Evolutionary conservation across 1,140 invertebrate species (phyloP).

Genomic region (Rhagoletis zephyria): DNA sequence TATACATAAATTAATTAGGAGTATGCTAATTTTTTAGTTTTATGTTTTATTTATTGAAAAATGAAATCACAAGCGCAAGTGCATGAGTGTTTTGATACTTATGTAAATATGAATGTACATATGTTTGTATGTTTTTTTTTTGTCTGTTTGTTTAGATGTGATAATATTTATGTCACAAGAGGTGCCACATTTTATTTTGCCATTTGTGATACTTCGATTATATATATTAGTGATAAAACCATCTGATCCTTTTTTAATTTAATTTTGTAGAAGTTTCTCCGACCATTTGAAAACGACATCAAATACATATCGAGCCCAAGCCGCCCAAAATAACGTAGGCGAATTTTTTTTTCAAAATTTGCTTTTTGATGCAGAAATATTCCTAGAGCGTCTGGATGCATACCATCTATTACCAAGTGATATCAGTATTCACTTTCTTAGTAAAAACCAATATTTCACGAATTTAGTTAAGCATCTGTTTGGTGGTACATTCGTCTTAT

Average conservation of each 20-base stretch:
- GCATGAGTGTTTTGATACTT: neutral
- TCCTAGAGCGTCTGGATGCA: too few relatives aligned
- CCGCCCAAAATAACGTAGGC: too few relatives aligned
- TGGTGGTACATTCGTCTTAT: neutral
- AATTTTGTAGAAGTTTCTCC: too few relatives aligned
- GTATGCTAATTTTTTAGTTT: neutral
- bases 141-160: neutral
- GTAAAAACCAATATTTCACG: too few relatives aligned
- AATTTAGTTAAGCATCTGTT: neutral
- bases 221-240: too few relatives aligned
- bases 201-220: neutral
- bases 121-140: neutral
- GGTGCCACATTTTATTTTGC: conserved; percentile 13
- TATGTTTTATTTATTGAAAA: neutral
- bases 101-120: neutral
- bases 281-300: too few relatives aligned
- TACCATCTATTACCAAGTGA: too few relatives aligned
- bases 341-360: too few relatives aligned
- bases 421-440: too few relatives aligned
- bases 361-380: too few relatives aligned
- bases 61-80: too few relatives aligned
- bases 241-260: neutral
- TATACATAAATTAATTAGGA: conserved; percentile 22
- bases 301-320: too few relatives aligned
- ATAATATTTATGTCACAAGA: neutral